phyloP scores from a whole-genome alignment of 2,888 invertebrate genomes.

The Aphrophora alni region DNA sequence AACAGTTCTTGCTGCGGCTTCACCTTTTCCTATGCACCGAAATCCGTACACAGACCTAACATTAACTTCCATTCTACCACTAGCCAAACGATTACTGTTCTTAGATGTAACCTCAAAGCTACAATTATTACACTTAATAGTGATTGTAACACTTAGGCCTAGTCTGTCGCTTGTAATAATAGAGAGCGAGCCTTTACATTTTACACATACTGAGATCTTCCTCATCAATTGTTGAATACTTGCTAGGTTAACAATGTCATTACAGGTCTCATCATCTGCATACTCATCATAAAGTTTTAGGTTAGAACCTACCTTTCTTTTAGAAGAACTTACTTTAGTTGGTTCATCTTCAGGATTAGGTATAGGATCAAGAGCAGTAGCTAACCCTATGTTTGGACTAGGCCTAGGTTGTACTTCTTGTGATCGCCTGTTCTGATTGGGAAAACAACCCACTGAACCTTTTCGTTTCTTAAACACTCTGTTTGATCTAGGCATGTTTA shows the following conservation, averaged over 20 bases:
- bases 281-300: too few species aligned
- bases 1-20: neutral
- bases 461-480: too few species aligned
- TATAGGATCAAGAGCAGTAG: too few species aligned
- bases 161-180: neutral
- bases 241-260: constrained; percentile 10
- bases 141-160: neutral
- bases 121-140: constrained; percentile 13
- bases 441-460: too few species aligned
- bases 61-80: neutral
- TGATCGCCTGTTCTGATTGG: too few species aligned
- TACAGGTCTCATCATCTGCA: too few species aligned
- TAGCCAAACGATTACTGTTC: neutral
- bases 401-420: too few species aligned
- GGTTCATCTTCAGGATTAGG: too few species aligned
- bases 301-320: too few species aligned
- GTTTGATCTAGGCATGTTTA: too few species aligned
- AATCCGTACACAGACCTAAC: constrained; percentile 1
- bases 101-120: neutral
- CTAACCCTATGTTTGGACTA: too few species aligned
- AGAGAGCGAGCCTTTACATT: constrained; percentile 4
- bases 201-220: constrained; percentile 1
- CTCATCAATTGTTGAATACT: neutral
- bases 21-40: constrained; percentile 17
- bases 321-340: too few species aligned